A percentile compares a stretch with the other conserved stretches of the same genome.
Conservation (phyloP, 1,140 invertebrate species). For the Nylanderia fulva region DNA sequence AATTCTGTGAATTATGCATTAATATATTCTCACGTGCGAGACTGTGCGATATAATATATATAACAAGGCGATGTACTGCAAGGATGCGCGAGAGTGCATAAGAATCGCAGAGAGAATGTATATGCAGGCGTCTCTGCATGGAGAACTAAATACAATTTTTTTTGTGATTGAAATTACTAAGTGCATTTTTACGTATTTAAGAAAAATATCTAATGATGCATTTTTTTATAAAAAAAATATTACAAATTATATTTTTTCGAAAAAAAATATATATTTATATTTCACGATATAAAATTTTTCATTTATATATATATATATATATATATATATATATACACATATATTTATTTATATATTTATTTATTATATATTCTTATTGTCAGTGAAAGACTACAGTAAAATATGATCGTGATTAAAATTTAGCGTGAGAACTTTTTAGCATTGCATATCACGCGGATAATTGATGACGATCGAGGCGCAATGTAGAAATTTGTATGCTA, state of each 20-base stretch:
- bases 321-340: too few species aligned
- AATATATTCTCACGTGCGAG: not conserved
- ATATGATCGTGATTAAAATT: conserved; percentile 10
- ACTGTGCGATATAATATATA: not conserved
- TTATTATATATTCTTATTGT: too few species aligned
- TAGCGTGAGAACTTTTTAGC: not conserved
- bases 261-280: too few species aligned
- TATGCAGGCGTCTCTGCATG: not conserved
- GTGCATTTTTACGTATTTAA: too few species aligned
- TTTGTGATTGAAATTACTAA: too few species aligned
- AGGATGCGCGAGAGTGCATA: not conserved
- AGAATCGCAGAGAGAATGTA: not conserved
- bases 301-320: too few species aligned
- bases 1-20: conserved; percentile 1
- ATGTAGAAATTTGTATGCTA: conserved; percentile 33
- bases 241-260: too few species aligned
- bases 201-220: too few species aligned
- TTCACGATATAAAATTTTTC: not conserved
- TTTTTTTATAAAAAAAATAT: too few species aligned
- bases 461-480: conserved; percentile 16
- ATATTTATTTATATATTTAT: too few species aligned
- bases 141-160: too few species aligned
- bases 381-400: not conserved
- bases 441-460: not conserved
- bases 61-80: not conserved